Evolutionary conservation across 2,113 vertebrate genomes (phyloP), one percentile per base, ranked within the genome.

Genomic region (Empidonax alnorum): DNA sequence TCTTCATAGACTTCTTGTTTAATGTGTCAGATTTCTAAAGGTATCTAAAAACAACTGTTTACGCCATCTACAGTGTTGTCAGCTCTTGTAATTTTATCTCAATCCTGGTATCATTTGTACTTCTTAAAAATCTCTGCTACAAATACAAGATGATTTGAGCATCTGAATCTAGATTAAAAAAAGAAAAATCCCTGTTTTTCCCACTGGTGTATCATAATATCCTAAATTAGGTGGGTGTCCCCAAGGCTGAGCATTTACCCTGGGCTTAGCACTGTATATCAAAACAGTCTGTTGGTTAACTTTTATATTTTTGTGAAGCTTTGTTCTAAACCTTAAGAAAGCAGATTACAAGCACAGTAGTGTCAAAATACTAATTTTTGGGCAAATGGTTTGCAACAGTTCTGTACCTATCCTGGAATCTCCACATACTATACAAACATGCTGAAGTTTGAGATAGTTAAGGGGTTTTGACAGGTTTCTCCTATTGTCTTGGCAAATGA

Each of bases 11-110:
- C 90, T 89, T 79, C 61, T 84, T 96, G 39, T 93, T 95, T 93
- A 90, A 95, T 75, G 65, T 90, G 67, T 87, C 96, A 89, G 78
- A 94, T 94, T 96, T 94, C 71, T 92, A 96, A 86, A 95, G 68
- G 83, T 90, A 97, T 83, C 87, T 93, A 95, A 94, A 94, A 92
- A 86, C 79, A 97, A 86, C 78, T 95, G 79, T 79, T 97, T 96
- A 83, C 87, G 44, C 41, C 50, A 91, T 65, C 86, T 39, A 67
- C 39, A 44, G 52, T 6, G 5, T n/a, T 53, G 63, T 39, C 41
- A 71, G 14, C 59, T 74, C 56, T 67, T 49, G 24, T 35, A 84
- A 31, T 77, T 92, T 17, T 72, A 87, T 58, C 42, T 72, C 37
- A 55, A 28, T 30, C n/a, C 23, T 35, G 50, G 3, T 53, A 65